phyloP scores from a whole-genome alignment of 2,113 vertebrate species.

The Megaleporinus macrocephalus region DNA sequence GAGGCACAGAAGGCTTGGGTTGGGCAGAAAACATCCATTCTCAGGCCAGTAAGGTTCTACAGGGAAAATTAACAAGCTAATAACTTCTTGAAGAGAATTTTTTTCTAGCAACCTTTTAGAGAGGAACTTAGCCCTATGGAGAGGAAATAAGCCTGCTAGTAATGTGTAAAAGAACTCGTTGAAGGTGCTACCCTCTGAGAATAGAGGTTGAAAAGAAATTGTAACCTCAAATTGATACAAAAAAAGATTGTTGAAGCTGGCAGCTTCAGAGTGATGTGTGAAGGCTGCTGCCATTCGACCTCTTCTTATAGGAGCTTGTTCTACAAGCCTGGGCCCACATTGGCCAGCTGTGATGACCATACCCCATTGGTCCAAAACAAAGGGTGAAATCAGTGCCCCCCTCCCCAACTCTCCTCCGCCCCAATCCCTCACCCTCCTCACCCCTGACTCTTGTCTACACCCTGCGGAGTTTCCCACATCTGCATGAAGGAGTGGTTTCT shows the following conservation, averaged over 20 bases:
- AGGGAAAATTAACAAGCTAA: too few relatives aligned
- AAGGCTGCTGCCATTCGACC: slow-evolving; percentile 73
- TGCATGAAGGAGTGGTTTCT: slow-evolving; percentile 77
- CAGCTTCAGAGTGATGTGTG: slow-evolving; percentile 77
- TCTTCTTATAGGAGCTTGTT: slow-evolving; percentile 84
- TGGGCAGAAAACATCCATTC: slow-evolving; percentile 89
- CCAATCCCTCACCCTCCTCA: slow-evolving; percentile 62
- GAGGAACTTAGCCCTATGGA: background rate
- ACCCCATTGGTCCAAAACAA: slow-evolving; percentile 79
- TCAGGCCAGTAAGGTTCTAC: background rate
- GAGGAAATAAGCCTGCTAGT: background rate
- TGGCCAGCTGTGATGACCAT: slow-evolving; percentile 89
- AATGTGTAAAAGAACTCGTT: background rate
- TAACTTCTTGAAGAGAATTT: too few relatives aligned
- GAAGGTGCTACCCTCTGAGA: background rate
- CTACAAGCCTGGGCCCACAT: slow-evolving; percentile 82
- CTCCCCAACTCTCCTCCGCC: slow-evolving; percentile 62
- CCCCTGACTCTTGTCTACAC: slow-evolving; percentile 62
- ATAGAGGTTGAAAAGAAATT: background rate
- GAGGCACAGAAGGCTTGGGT: slow-evolving; percentile 89
- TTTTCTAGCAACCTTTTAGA: background rate
- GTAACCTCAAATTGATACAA: background rate
- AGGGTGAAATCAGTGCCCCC: slow-evolving; percentile 69
- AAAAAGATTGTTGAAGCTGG: slow-evolving; percentile 46
- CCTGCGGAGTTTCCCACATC: slow-evolving; percentile 81